These are phyloP conservation scores for Squalus acanthias DNA, from an alignment of 2,797 vertebrate genomes.

Conservation along the genomic window DNA sequence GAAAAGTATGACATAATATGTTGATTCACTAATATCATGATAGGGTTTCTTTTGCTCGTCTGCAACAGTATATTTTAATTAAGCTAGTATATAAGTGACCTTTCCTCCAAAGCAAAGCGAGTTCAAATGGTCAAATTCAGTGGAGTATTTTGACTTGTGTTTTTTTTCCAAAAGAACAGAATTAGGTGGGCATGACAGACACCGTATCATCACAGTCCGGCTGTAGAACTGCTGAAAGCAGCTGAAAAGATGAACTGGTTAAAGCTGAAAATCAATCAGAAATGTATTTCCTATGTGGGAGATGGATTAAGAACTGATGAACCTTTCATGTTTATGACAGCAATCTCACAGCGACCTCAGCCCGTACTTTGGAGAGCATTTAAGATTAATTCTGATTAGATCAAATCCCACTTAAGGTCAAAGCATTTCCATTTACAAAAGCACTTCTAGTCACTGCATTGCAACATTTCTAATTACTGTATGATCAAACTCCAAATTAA, in stretches of 20 bases:
- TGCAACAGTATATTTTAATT: background rate
- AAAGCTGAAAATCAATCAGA: constrained; percentile 14
- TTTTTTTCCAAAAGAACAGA: background rate
- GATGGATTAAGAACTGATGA: constrained; percentile 28
- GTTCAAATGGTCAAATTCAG: background rate
- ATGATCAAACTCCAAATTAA: background rate
- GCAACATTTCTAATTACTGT: background rate
- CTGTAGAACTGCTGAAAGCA: background rate
- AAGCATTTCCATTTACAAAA: constrained; percentile 20
- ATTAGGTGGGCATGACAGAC: background rate
- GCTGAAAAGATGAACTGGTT: constrained; percentile 3
- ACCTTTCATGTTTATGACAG: constrained; percentile 28
- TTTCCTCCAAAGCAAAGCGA: background rate
- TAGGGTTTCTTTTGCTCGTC: background rate
- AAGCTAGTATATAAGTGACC: background rate
- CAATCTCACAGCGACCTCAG: background rate
- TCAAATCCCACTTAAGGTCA: background rate
- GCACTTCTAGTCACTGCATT: no score
- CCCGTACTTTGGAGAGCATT: background rate
- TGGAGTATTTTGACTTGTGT: background rate
- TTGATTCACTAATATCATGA: background rate
- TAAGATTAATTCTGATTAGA: constrained; percentile 35
- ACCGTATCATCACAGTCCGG: background rate
- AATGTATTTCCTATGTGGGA: background rate
- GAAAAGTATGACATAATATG: background rate